Conservation (phyloP, 2,797 vertebrate species). For the Pipistrellus pygmaeus region DNA sequence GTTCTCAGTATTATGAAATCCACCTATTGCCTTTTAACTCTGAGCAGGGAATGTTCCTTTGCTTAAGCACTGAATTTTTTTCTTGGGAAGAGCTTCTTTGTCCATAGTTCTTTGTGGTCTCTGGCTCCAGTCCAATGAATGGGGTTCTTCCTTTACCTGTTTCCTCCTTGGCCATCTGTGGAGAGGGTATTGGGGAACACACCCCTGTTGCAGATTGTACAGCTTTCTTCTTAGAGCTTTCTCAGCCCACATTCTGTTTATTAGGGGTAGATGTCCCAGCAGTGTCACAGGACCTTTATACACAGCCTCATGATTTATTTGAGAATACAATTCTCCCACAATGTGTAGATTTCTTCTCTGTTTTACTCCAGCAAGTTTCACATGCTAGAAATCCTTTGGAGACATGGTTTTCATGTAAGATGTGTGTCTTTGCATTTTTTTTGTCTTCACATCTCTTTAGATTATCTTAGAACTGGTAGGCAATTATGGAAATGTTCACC, state of each 20-base stretch:
- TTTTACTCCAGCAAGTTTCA: neutral
- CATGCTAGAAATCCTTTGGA: neutral
- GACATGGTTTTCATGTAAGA: neutral
- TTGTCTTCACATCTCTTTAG: neutral
- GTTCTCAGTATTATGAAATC: too few species aligned
- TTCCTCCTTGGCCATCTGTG: neutral
- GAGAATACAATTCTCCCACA: neutral
- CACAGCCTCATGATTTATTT: neutral
- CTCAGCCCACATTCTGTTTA: neutral
- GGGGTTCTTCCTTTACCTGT: neutral
- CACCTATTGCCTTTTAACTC: neutral
- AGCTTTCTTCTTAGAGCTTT: neutral
- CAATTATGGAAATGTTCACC: neutral
- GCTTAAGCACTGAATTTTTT: neutral
- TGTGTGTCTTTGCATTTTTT: neutral
- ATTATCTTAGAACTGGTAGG: neutral
- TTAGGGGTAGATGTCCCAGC: neutral
- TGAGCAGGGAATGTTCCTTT: neutral
- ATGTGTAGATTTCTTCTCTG: neutral
- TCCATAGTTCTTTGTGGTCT: neutral
- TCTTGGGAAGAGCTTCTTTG: neutral
- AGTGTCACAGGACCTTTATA: neutral
- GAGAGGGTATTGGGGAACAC: too few species aligned
- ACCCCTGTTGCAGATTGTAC: neutral
- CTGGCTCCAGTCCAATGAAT: neutral